Evolutionary conservation across 2,797 vertebrate genomes (phyloP).

Genomic region (Ctenochaetus hawaiiensis): DNA sequence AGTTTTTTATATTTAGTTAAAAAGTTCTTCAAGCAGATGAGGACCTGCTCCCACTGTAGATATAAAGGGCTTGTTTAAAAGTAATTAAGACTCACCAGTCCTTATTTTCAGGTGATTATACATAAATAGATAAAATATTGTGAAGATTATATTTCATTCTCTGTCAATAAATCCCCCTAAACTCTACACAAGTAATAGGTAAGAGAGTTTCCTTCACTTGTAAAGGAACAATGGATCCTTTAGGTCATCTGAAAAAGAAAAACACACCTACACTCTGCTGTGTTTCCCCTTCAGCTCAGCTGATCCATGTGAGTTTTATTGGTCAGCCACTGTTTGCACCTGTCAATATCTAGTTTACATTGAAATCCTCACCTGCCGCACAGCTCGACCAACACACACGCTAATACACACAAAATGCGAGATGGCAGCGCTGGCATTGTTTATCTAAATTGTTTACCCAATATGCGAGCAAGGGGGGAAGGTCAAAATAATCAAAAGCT

Average conservation of each 20-base stretch:
- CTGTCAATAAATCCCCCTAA: too few relatives aligned
- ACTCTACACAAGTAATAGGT: background rate
- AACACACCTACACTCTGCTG: background rate
- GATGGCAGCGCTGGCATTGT: background rate
- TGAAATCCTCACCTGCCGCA: background rate
- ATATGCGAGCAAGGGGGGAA: conserved; percentile 35
- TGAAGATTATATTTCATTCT: too few relatives aligned
- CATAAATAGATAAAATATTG: too few relatives aligned
- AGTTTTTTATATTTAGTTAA: too few relatives aligned
- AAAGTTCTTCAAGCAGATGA: too few relatives aligned
- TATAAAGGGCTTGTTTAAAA: too few relatives aligned
- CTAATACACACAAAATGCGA: background rate
- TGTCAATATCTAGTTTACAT: background rate
- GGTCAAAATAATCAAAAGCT: conserved; percentile 43
- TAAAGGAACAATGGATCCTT: background rate
- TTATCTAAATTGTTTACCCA: conserved; percentile 43
- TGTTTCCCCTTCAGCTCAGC: background rate
- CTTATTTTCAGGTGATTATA: too few relatives aligned
- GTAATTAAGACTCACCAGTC: too few relatives aligned
- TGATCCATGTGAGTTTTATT: background rate
- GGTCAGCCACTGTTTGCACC: background rate
- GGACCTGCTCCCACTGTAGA: too few relatives aligned
- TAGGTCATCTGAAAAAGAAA: background rate
- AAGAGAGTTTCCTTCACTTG: background rate
- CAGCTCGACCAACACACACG: background rate